Base-by-base conservation (phyloP, 2,797 vertebrate species). In the Hemibagrus guttatus region DNA sequence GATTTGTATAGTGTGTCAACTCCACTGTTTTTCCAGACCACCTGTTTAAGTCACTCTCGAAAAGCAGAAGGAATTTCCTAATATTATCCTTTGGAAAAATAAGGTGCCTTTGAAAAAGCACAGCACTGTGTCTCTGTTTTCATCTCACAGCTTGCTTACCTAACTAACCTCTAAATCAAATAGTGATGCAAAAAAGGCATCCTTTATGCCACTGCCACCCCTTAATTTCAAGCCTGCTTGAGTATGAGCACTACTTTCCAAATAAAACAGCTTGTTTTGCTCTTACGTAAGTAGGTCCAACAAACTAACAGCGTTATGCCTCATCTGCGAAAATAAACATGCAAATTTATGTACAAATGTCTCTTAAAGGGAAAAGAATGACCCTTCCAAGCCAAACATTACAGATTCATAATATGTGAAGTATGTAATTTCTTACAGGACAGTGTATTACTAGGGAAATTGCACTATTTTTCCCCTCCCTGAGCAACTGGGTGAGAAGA, bases 181-280 rank as follows among this genome's bases (percentile, higher is more conserved):
- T 76, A 91, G 54, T 19, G 54, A 87, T 85, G 78, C 85, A 87
- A 91, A 91, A 93, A 92, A 91, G 91, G 85, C 81, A 81, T 84
- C 89, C 90, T 95, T 95, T 91, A 95, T 95, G 87, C 92, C 88
- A 56, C 90, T 93, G 90, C 92, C 92, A 92, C 90, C 90, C 87
- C 92, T 91, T 92, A 91, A 91, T 91, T 89, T 87, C 63, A 13
- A 81, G 54, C 82, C 85, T 95, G 92, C 95, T 94, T 95, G 93
- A 94, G 91, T 93, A 92, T 89, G 90, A 91, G 86, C 58, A 84
- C 79, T 16, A 88, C 92, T 92, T 93, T 95, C 95, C 95, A 95
- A 95, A 94, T 93, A 92, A 95, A 95, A 94, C 87, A 94, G 89
- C 92, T 93, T 94, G 92, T 94, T 93, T 93, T 92, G 92, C 93